Conservation (phyloP, 2,113 vertebrate species). For the Lasiurus cinereus region DNA sequence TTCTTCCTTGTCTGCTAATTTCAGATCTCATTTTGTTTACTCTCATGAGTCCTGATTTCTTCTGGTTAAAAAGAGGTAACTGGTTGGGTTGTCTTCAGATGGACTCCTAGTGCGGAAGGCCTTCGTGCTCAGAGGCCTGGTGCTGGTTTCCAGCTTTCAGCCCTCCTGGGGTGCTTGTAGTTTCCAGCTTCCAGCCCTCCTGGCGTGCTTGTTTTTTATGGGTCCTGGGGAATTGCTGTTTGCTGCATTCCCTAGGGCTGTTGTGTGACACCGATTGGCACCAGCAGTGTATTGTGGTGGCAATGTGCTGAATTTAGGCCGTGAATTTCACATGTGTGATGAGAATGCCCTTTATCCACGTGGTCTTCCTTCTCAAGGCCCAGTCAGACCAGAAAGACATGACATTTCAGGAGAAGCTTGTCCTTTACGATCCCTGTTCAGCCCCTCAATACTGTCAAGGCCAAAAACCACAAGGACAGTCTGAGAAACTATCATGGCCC, state of each 20-base stretch:
- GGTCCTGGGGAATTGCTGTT: background rate
- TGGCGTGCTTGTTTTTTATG: rapidly evolving
- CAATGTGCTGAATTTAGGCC: background rate
- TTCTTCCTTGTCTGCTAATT: background rate
- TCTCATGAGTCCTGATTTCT: background rate
- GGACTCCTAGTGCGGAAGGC: background rate
- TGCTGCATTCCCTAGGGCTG: background rate
- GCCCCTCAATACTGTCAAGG: rapidly evolving
- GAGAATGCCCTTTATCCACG: background rate
- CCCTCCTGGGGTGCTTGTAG: background rate
- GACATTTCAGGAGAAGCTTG: rapidly evolving
- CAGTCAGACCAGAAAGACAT: background rate
- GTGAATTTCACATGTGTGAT: too few species aligned
- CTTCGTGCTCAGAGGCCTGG: rapidly evolving
- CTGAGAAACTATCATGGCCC: background rate
- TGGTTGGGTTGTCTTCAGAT: background rate
- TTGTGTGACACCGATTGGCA: background rate
- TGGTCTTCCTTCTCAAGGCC: background rate
- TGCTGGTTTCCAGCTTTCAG: background rate
- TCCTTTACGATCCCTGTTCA: rapidly evolving
- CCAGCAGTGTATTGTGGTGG: too few species aligned
- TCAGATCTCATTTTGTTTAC: background rate
- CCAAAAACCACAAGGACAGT: rapidly evolving
- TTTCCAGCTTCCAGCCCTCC: background rate
- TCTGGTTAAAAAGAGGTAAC: background rate